phyloP scores from a whole-genome alignment of 1,140 invertebrate genomes.

The Neodiprion pinetum region DNA sequence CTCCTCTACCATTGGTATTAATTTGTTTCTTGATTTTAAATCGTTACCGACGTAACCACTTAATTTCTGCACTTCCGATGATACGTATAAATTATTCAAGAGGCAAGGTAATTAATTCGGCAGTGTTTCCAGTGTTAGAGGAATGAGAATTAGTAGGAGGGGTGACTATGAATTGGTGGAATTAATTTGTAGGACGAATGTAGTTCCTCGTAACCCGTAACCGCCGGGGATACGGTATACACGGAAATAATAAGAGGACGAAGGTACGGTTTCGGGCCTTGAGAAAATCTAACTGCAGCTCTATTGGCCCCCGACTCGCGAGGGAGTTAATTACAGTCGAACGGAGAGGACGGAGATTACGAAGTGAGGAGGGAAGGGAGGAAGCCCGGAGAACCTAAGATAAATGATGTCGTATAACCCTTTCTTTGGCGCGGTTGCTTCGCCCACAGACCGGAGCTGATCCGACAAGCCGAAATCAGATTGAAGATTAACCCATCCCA shows the following conservation, averaged over 20 bases:
- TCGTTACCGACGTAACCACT: too few relatives aligned
- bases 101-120: too few relatives aligned
- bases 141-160: not conserved
- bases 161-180: conserved; percentile 2
- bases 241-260: too few relatives aligned
- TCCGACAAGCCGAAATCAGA: conserved; percentile 1
- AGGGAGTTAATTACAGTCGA: conserved; percentile 38
- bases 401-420: conserved; percentile 19
- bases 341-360: conserved; percentile 18
- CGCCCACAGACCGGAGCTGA: not conserved
- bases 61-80: too few relatives aligned
- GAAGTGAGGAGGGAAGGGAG: not conserved
- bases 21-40: too few relatives aligned
- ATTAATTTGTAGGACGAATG: not conserved
- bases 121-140: not conserved
- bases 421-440: conserved; percentile 12
- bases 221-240: too few relatives aligned
- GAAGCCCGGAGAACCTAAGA: conserved; percentile 16
- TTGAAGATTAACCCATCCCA: not conserved
- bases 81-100: too few relatives aligned
- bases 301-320: conserved; percentile 27
- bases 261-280: too few relatives aligned
- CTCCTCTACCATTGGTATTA: too few relatives aligned
- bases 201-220: not conserved
- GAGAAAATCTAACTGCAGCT: not conserved